A percentile compares a stretch with the other conserved stretches of the same genome.
Evolutionary conservation across 2,797 vertebrate genomes (phyloP).

Genomic region (Microctenopoma stevenorrisi): DNA sequence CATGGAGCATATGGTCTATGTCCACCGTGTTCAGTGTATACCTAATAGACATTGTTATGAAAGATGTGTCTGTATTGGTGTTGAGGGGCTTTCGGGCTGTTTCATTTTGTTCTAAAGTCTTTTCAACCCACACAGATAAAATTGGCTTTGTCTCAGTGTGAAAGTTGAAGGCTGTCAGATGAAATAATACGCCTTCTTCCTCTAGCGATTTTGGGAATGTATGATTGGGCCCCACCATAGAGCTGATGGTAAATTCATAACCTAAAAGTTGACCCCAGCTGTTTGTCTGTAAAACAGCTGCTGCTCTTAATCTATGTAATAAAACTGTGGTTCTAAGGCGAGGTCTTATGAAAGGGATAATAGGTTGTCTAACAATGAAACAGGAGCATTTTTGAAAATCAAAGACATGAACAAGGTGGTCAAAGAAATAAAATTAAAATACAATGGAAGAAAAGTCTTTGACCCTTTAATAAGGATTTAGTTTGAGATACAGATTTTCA

Average conservation of each 20-base stretch:
- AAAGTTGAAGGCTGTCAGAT: slow-evolving; percentile 36
- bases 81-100: slow-evolving; percentile 25
- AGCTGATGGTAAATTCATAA: slow-evolving; percentile 28
- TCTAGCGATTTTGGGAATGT: slow-evolving; percentile 3
- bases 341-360: neutral
- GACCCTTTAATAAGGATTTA: neutral
- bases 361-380: neutral
- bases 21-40: slow-evolving; percentile 47
- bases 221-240: neutral
- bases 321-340: neutral
- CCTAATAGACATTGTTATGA: slow-evolving; percentile 46
- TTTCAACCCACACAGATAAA: slow-evolving; percentile 19
- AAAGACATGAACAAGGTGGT: neutral
- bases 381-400: neutral
- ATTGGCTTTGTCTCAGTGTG: slow-evolving; percentile 10
- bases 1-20: slow-evolving; percentile 56
- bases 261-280: neutral
- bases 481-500: neutral
- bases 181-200: slow-evolving; percentile 47
- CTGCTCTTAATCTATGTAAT: neutral
- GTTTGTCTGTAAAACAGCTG: neutral
- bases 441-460: too few species aligned
- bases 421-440: neutral
- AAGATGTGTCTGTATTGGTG: slow-evolving; percentile 30
- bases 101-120: slow-evolving; percentile 40